These are phyloP conservation scores for Antheraea assamensis DNA, from an alignment of 2,888 invertebrate species.

Conservation along the genomic window DNA sequence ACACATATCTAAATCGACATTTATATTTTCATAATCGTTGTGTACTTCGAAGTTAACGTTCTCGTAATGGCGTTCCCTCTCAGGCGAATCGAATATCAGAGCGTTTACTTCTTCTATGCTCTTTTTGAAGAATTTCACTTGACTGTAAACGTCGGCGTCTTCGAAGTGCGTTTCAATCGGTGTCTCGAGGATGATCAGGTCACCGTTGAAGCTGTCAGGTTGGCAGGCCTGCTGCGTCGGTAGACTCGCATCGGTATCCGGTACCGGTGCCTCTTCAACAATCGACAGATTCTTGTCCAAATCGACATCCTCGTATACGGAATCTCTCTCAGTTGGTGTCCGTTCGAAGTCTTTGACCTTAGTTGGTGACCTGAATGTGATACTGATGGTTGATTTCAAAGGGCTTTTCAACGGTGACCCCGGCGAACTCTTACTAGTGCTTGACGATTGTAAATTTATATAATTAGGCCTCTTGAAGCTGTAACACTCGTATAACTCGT, in stretches of 20 bases:
- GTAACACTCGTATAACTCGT: conserved; percentile 69
- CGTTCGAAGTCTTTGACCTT: conserved; percentile 74
- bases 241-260: conserved; percentile 79
- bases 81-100: conserved; percentile 63
- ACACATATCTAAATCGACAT: conserved; percentile 62
- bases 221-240: conserved; percentile 83
- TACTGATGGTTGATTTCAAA: conserved; percentile 87
- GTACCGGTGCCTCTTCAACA: conserved; percentile 80
- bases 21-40: conserved; percentile 67
- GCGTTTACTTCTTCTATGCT: conserved; percentile 89
- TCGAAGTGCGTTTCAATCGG: conserved; percentile 73
- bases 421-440: conserved; percentile 70
- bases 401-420: conserved; percentile 79
- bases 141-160: conserved; percentile 84
- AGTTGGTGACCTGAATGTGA: conserved; percentile 86
- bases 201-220: conserved; percentile 63
- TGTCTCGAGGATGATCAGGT: conserved; percentile 80
- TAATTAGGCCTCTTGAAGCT: conserved; percentile 72
- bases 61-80: conserved; percentile 59
- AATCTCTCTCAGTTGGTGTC: conserved; percentile 70
- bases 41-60: conserved; percentile 57
- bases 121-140: conserved; percentile 88
- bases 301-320: conserved; percentile 83
- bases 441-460: conserved; percentile 72
- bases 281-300: conserved; percentile 74